Base-by-base conservation (phyloP, 2,888 invertebrate species). In the Ichneumoninae sp. region DNA sequence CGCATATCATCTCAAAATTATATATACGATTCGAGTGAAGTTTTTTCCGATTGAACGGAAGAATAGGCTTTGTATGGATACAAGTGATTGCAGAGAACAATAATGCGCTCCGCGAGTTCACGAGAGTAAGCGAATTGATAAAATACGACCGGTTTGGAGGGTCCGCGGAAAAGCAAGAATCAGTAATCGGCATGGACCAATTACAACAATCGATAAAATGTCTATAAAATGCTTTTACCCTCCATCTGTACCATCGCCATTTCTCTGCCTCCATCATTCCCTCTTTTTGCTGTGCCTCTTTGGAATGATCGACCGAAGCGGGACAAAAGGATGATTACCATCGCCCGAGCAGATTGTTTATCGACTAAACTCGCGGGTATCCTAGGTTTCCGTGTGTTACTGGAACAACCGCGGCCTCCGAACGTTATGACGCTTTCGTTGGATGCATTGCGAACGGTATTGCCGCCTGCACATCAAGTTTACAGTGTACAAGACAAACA, bases 151-250 rank as follows among this genome's bases (percentile, higher is more conserved):
- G 36, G 40, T 54, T 3, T 10, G n/a, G 47, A 60, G 60, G 47
- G 66, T 44, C 26, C 60, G 75, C 47, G 60, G n/a, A 50, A 69
- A 69, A 69, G 77, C 47, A 70, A 80, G 81, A 83, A 86, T 74
- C 86, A 85, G 80, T 83, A 86, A 87, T 87, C 76, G 85, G 80
- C 79, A 85, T 82, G 78, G 83, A 81, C 76, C 75, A 85, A 86
- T 88, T 60, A 82, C 84, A 85, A 66, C 74, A 76, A 60, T 70
- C 85, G 87, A 83, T 74, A 72, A 82, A 75, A 40, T 79, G 77
- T 79, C 75, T 70, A 81, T 75, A 66, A 66, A 62, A 71, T 52
- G 71, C 75, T 82, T 75, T 16, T 47, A 47, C 44, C 44, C 16
- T 16, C 16, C 16, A 47, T 70, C 16, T 30, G 47, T 57, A 62